Evolutionary conservation across 2,797 vertebrate genomes (phyloP), one percentile per base, ranked within the genome.

Genomic region (Gambusia yucatana): DNA sequence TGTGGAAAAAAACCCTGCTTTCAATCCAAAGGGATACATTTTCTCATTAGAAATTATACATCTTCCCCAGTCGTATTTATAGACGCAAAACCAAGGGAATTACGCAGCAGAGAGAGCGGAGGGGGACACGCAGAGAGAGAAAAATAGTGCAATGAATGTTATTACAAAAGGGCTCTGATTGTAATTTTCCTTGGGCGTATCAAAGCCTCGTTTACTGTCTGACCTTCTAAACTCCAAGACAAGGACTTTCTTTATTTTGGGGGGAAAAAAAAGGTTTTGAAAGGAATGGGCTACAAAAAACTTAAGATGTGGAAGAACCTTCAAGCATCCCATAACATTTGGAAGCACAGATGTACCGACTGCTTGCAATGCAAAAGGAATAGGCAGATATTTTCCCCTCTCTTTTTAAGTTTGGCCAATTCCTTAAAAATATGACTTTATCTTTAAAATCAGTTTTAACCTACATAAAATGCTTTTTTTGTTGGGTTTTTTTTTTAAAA

Each of bases 21-120:
- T 94, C 95, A 95, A 95, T 95, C 93, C 94, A 95, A 96, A 94
- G 94, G 92, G 94, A 95, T 94, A 93, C 94, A 94, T 93, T 94
- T 95, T 95, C 93, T 95, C 92, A 94, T 95, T 95, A 95, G 91
- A 95, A 95, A 95, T 94, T 93, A 94, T 93, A 95, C 91, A 95
- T 95, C 93, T 94, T 92, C 91, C 91, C 91, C 90, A 89, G 87
- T 86, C 92, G 89, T 95, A 95, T 95, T 95, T 95, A 95, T 94
- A 95, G 94, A 92, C 91, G 93, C 93, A 95, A 95, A 96, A 95
- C 93, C 95, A 94, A 84, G 94, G 93, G 93, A 95, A 96, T 96
- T 95, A 95, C 90, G 87, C 89, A 84, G 91, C 88, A 75, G 84
- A 88, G 87, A 85, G 85, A 86, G 89, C 28, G 82, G 80, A 84